Evolutionary conservation across 2,113 vertebrate genomes (phyloP).

Genomic region (Bubo scandiacus): DNA sequence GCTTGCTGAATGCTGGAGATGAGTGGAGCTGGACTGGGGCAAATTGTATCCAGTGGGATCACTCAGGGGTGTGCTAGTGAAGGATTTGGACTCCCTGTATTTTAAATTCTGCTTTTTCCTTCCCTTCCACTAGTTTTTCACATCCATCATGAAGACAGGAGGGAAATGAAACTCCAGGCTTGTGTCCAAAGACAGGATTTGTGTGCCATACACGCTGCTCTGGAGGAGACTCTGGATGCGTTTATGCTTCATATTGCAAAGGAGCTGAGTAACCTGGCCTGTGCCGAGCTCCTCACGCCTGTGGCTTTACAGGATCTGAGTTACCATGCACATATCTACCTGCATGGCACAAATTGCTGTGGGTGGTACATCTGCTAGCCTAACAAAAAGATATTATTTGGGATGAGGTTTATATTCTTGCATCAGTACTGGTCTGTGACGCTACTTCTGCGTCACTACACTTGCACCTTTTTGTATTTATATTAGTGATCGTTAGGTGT

Average conservation of each 20-base stretch:
- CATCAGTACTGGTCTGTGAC: rapidly evolving
- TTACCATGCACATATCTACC: rapidly evolving
- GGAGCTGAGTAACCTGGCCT: rapidly evolving
- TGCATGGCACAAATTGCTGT: neutral
- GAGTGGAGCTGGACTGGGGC: neutral
- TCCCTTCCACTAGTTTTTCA: neutral
- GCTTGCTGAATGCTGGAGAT: neutral
- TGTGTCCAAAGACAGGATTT: neutral
- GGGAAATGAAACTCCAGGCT: neutral
- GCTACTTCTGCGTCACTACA: neutral
- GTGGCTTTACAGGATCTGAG: neutral
- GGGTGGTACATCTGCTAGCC: neutral
- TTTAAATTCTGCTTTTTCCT: neutral
- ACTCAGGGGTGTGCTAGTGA: rapidly evolving
- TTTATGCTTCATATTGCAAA: rapidly evolving
- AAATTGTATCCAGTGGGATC: neutral
- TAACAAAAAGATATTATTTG: neutral
- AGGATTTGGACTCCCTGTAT: rapidly evolving
- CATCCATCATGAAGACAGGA: neutral
- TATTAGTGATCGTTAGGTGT: neutral
- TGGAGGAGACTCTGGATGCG: neutral
- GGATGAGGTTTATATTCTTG: neutral
- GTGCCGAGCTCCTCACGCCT: rapidly evolving
- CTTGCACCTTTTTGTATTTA: neutral
- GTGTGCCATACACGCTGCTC: rapidly evolving